Evolutionary conservation across 1,140 invertebrate genomes (phyloP).

Genomic region (Battus philenor): DNA sequence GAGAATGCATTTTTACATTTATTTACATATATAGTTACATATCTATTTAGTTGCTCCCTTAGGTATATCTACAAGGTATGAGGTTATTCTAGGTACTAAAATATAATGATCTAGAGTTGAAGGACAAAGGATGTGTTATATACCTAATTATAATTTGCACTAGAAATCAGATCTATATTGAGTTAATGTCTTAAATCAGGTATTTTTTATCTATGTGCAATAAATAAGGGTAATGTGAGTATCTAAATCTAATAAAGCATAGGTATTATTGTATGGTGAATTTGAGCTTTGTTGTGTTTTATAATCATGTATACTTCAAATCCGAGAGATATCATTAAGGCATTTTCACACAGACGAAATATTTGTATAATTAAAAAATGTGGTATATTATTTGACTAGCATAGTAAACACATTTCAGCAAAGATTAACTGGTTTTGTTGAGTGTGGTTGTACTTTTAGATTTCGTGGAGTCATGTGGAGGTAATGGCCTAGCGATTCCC

Average conservation of each 20-base stretch:
- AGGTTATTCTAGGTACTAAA: slow-evolving; percentile 16
- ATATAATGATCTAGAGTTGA: slow-evolving; percentile 4
- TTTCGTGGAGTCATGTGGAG: slow-evolving; percentile 53
- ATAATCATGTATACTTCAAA: background rate
- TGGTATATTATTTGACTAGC: slow-evolving; percentile 61
- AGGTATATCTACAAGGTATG: slow-evolving; percentile 55
- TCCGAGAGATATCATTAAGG: too few relatives aligned
- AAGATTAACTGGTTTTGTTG: slow-evolving; percentile 64
- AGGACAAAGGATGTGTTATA: too few relatives aligned
- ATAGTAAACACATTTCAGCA: slow-evolving; percentile 42
- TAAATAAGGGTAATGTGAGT: too few relatives aligned
- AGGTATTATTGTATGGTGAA: slow-evolving; percentile 57
- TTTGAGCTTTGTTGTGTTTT: slow-evolving; percentile 35
- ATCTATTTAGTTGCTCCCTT: slow-evolving; percentile 66
- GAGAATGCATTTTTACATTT: slow-evolving; percentile 29
- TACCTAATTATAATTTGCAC: too few relatives aligned
- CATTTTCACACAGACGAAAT: slow-evolving; percentile 20
- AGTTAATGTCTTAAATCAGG: too few relatives aligned
- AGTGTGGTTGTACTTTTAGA: slow-evolving; percentile 64
- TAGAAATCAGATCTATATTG: too few relatives aligned
- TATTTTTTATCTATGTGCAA: too few relatives aligned
- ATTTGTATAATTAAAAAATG: slow-evolving; percentile 19
- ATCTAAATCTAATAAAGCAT: slow-evolving; percentile 69
- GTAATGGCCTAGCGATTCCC: slow-evolving; percentile 76
- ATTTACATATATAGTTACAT: slow-evolving; percentile 51